Base-by-base conservation (phyloP, 1,140 invertebrate species). In the Schmidtea mediterranea region DNA sequence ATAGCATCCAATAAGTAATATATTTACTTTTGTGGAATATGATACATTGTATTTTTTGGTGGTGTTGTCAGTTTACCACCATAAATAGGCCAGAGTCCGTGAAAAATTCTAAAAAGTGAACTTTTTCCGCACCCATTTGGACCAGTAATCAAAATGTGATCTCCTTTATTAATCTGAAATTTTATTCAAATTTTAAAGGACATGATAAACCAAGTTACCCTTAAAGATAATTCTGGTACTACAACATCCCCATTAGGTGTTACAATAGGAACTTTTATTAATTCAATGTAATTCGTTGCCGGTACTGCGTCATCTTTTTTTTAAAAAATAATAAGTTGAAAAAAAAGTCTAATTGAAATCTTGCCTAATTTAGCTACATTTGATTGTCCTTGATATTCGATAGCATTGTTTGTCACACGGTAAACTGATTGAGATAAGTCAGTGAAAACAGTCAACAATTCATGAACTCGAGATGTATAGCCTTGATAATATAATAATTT, bases 231-330 rank as follows among this genome's bases (percentile, higher is more conserved):
- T 50, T 74, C 77, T 23, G 76, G 74, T 36, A 90, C 84, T 53
- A 97, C 82, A 22, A 95, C 74, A 71, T 97, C 89, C 60, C 82
- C 87, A 66, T 89, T 90, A 2, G 89, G 89, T 13, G 89, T 97
- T 43, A 95, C 80, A 48, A 97, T 82, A 10, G 86, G 84, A 19
- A 92, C 79, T 54, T 79, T 71, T 23, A 73, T 72, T 1, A 90
- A 65, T 36, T 72, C 72, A 55, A 92, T 87, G 38, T 76, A 76
- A 52, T 77, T 73, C 54, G 80, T 75, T 39, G 69, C 72, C 26
- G n/a, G n/a, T n/a, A 32, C 26, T 32, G 3, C 26, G 3, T 32
- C 26, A 32, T 10, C 26, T 32, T 32, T 32, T 6, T 6, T 10
- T 10, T 6, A 32, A 32, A 32, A 6, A 32, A 32, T 10, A 32